Conservation (phyloP, 2,888 invertebrate species). For the Ornithoptera priamus region DNA sequence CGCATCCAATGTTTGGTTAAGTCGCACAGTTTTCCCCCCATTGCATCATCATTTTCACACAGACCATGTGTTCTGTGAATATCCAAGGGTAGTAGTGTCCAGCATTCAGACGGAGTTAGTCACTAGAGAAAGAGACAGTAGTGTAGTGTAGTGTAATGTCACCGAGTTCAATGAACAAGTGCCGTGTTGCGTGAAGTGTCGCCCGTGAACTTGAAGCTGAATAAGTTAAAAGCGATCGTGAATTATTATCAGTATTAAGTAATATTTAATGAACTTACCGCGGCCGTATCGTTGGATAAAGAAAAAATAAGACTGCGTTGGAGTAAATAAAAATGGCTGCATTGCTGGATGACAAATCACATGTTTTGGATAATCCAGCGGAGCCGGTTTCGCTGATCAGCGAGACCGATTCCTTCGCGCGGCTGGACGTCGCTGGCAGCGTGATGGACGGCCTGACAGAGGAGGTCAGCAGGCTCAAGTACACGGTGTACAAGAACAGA, state of each 20-base stretch:
- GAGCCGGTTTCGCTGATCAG: constrained; percentile 41
- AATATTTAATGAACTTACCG: constrained; percentile 2
- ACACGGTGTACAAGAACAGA: constrained; percentile 83
- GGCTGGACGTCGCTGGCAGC: constrained; percentile 47
- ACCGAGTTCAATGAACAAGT: constrained; percentile 23
- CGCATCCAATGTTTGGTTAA: constrained; percentile 10
- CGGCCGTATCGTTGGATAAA: background rate
- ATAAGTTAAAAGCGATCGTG: no score
- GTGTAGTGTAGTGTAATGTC: background rate
- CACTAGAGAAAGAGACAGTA: constrained; percentile 20
- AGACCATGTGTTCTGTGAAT: background rate
- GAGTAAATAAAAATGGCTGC: constrained; percentile 15
- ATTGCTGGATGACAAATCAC: constrained; percentile 4
- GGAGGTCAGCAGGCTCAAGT: constrained; percentile 42
- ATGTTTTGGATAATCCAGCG: constrained; percentile 10
- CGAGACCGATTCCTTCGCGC: constrained; percentile 37
- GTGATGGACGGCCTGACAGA: constrained; percentile 51
- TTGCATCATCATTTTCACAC: constrained; percentile 6
- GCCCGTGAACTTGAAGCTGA: constrained; percentile 19
- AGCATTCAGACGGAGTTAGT: background rate
- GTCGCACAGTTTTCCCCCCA: background rate
- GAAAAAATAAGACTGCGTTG: background rate
- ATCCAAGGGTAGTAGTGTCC: no score
- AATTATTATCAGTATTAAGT: constrained; percentile 3
- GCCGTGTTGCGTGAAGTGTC: background rate